These are phyloP conservation scores for Synchiropus splendidus DNA, from an alignment of 2,113 vertebrate species.

Conservation along the genomic window DNA sequence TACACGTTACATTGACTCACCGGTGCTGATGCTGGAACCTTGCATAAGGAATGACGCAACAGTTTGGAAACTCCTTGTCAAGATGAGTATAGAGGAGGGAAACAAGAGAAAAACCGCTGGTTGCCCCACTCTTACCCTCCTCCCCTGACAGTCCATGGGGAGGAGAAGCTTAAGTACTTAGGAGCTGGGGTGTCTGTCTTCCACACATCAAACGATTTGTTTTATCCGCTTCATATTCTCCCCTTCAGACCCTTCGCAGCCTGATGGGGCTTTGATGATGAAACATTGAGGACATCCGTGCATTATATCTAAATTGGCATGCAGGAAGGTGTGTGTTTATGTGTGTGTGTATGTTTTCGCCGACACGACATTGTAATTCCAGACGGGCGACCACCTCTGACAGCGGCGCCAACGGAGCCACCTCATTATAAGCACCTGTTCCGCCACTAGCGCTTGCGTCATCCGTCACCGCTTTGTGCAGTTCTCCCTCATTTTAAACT, in stretches of 20 bases:
- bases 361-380: constrained; percentile 46
- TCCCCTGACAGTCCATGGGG: constrained; percentile 57
- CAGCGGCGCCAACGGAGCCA: constrained; percentile 19
- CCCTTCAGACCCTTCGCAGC: constrained; percentile 61
- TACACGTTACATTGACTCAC: constrained; percentile 31
- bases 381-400: constrained; percentile 26
- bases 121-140: constrained; percentile 40
- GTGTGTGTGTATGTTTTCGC: constrained; percentile 19
- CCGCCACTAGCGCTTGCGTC: constrained; percentile 16
- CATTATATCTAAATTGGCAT: constrained; percentile 60
- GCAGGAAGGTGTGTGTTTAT: constrained; percentile 36
- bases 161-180: constrained; percentile 71
- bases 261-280: constrained; percentile 73
- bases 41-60: constrained; percentile 69
- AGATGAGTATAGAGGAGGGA: constrained; percentile 38
- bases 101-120: constrained; percentile 39
- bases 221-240: constrained; percentile 73
- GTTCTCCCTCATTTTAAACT: too few relatives aligned
- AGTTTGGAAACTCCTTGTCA: constrained; percentile 52
- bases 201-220: constrained; percentile 76
- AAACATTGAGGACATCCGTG: constrained; percentile 71
- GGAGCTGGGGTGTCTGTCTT: constrained; percentile 70
- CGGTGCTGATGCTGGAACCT: constrained; percentile 44
- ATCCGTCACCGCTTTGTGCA: constrained; percentile 4
- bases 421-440: constrained; percentile 34